Evolutionary conservation across 2,888 invertebrate species (phyloP).

Genomic region (Ichneumoninae sp.): DNA sequence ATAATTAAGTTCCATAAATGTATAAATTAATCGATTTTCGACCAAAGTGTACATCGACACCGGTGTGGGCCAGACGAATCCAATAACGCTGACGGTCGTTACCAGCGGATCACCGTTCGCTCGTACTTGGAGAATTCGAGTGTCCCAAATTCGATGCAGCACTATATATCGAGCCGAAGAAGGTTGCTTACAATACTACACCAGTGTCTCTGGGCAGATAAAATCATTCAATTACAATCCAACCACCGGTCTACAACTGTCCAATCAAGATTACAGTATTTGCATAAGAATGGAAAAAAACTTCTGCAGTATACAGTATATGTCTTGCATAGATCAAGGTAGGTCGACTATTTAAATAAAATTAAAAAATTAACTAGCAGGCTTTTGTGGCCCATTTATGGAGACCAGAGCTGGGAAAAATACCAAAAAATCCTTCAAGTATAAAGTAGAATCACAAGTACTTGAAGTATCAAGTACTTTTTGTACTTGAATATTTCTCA

Average conservation of each 20-base stretch:
- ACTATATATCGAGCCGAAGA: constrained; percentile 90
- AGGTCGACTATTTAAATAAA: constrained; percentile 15
- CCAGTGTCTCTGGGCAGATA: constrained; percentile 92
- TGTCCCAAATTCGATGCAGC: constrained; percentile 92
- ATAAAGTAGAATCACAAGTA: too few species aligned
- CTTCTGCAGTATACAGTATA: constrained; percentile 94
- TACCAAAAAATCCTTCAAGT: too few species aligned
- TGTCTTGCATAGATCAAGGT: constrained; percentile 90
- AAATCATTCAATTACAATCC: constrained; percentile 94
- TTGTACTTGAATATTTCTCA: too few species aligned
- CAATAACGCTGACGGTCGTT: constrained; percentile 92
- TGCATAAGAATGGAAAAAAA: constrained; percentile 94
- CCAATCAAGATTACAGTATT: constrained; percentile 95
- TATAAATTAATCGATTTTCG: neutral
- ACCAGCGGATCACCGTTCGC: constrained; percentile 91
- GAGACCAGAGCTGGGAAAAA: too few species aligned
- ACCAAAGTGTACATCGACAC: constrained; percentile 92
- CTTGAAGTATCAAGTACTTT: too few species aligned
- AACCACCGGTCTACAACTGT: constrained; percentile 90
- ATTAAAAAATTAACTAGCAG: too few species aligned
- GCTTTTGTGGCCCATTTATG: too few species aligned
- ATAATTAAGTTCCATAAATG: neutral
- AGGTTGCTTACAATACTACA: constrained; percentile 92
- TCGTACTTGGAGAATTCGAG: constrained; percentile 92
- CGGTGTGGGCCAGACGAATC: constrained; percentile 90